Evolutionary conservation across 2,888 invertebrate species (phyloP), one percentile per base, ranked within the genome.

Genomic region (Vanessa cardui): DNA sequence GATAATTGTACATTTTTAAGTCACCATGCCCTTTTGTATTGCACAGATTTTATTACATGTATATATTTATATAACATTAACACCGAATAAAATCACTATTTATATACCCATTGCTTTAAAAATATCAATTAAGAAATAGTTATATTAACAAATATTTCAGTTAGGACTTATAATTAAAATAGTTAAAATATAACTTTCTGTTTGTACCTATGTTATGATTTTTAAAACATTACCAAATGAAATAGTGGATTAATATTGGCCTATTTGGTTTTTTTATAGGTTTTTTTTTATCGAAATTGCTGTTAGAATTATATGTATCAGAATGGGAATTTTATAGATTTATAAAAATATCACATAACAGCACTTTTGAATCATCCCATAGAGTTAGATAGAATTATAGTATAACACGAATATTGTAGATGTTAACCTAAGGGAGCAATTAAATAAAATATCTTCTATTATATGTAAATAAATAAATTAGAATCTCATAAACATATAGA

Each of bases 351-450:
- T 60, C 52, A 65, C 44, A 56, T n/a, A 56, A 45, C 52, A 64
- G 49, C 44, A 50, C n/a, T 65, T 65, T 62, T 66, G 44, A 65
- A 65, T 68, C 68, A 69, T 72, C 74, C 73, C 71, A 52, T 82
- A 82, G 78, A 74, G 70, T 73, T 73, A 73, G 67, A 72, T 73
- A 72, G 68, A 70, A 26, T 18, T 80, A 79, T 74, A 74, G 71
- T 77, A 45, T 69, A 75, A 81, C 82, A 84, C 82, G 76, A 75
- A 83, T 77, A 79, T 77, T 86, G 88, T 89, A 90, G 88, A 86
- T 86, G 86, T 82, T 85, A 83, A 89, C 81, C 83, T 90, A 90
- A 90, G 91, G 92, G 92, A 91, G 85, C 91, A 91, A 92, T 86
- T 89, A 86, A 83, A 83, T 82, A 80, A 83, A 82, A 73, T 72